These are phyloP conservation scores for Lathamus discolor DNA, from an alignment of 2,113 vertebrate genomes.

Conservation along the genomic window DNA sequence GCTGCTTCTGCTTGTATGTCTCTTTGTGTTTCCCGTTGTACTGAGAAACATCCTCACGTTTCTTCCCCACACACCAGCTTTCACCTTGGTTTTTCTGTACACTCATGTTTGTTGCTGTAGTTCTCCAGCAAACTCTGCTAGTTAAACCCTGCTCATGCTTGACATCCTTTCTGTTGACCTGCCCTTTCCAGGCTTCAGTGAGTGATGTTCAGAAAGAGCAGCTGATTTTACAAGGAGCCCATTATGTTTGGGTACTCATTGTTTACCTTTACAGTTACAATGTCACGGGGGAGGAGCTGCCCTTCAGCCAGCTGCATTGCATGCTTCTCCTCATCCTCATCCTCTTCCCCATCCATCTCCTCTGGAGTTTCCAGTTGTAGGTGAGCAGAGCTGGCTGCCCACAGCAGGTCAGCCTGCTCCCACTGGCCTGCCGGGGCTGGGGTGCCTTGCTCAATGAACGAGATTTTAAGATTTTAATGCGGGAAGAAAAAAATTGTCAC, in stretches of 20 bases:
- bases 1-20: neutral
- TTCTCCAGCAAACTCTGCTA: neutral
- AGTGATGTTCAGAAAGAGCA: neutral
- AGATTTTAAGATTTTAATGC: neutral
- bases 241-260: neutral
- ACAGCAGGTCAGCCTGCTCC: neutral
- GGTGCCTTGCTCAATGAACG: neutral
- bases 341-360: neutral
- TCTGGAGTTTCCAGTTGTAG: neutral
- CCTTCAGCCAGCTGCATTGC: neutral
- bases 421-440: neutral
- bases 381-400: neutral
- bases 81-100: neutral
- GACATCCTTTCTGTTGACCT: neutral
- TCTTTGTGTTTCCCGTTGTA: rapidly evolving
- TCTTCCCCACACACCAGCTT: neutral
- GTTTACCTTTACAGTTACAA: neutral
- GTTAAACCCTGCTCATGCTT: neutral
- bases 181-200: neutral
- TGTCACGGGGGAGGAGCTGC: neutral
- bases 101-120: neutral
- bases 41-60: neutral
- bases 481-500: neutral
- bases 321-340: neutral
- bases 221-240: neutral